A percentile compares a stretch with the other conserved stretches of the same genome.
These are phyloP conservation scores for Mylabris phalerata DNA, from an alignment of 1,140 invertebrate species.

Conservation along the genomic window DNA sequence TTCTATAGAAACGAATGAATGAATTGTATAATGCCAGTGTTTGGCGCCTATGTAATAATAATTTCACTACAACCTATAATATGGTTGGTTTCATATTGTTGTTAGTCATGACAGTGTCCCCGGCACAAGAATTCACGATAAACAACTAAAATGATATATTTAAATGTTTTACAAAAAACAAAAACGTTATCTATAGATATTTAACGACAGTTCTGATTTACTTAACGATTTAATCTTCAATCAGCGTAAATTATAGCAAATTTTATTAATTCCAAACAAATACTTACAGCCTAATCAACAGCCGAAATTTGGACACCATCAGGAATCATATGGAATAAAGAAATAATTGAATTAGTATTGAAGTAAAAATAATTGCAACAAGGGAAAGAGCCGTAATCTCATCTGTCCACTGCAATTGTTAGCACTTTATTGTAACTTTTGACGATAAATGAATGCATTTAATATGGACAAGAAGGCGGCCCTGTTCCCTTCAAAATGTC, in stretches of 20 bases:
- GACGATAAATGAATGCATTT: too few species aligned
- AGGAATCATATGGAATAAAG: neutral
- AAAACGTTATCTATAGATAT: too few species aligned
- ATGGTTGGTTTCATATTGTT: constrained; percentile 27
- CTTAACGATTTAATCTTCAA: too few species aligned
- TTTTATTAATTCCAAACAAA: neutral
- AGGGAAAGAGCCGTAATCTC: too few species aligned
- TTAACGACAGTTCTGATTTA: too few species aligned
- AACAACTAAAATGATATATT: constrained; percentile 34
- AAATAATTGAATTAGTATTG: neutral
- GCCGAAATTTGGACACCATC: neutral
- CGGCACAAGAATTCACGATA: constrained; percentile 28
- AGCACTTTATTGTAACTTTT: too few species aligned
- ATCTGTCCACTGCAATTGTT: too few species aligned
- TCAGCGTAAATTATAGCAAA: too few species aligned
- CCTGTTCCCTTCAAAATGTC: too few species aligned
- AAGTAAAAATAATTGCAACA: too few species aligned
- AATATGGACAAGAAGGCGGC: too few species aligned
- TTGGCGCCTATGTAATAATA: constrained; percentile 37
- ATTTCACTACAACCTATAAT: constrained; percentile 32
- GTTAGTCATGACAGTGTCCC: constrained; percentile 30
- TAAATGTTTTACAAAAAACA: constrained; percentile 28
- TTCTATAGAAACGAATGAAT: constrained; percentile 6
- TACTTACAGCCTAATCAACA: constrained; percentile 2
- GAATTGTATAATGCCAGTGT: constrained; percentile 18